Conservation (phyloP, 2,113 vertebrate species). For the Nibea albiflora region DNA sequence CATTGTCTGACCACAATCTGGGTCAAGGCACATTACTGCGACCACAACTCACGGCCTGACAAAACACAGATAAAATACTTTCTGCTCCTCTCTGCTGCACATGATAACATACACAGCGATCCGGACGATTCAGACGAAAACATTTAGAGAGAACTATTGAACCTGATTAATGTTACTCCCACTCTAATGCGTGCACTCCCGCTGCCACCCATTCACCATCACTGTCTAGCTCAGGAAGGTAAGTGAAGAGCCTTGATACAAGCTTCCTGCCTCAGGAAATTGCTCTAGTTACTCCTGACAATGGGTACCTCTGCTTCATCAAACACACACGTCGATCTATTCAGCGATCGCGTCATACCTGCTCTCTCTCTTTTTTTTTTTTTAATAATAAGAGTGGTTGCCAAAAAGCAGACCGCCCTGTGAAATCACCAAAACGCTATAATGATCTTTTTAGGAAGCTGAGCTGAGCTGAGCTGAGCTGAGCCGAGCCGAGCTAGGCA, state of each 20-base stretch:
- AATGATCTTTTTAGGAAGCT: constrained; percentile 29
- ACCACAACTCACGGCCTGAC: constrained; percentile 32
- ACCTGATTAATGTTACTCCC: background rate
- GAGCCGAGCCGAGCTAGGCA: constrained; percentile 22
- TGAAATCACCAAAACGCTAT: constrained; percentile 21
- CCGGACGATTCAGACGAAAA: background rate
- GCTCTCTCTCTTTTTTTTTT: background rate
- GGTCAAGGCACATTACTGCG: constrained; percentile 52
- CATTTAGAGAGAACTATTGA: constrained; percentile 2
- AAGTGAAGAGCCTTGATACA: constrained; percentile 24
- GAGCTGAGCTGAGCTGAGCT: constrained; percentile 18
- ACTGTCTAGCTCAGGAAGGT: background rate
- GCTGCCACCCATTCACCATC: background rate
- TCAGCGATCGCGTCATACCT: background rate
- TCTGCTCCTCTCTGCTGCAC: constrained; percentile 5
- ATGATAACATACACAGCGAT: background rate
- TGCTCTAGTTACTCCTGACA: constrained; percentile 29
- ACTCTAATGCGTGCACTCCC: background rate
- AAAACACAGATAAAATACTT: constrained; percentile 36
- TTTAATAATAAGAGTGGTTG: background rate
- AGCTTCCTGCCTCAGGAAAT: constrained; percentile 62
- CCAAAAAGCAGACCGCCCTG: background rate
- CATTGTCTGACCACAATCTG: constrained; percentile 71
- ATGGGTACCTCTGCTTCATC: constrained; percentile 20
- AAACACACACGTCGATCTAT: background rate